Evolutionary conservation across 2,797 vertebrate genomes (phyloP).

Genomic region (Tokudaia tokunoshimensis): DNA sequence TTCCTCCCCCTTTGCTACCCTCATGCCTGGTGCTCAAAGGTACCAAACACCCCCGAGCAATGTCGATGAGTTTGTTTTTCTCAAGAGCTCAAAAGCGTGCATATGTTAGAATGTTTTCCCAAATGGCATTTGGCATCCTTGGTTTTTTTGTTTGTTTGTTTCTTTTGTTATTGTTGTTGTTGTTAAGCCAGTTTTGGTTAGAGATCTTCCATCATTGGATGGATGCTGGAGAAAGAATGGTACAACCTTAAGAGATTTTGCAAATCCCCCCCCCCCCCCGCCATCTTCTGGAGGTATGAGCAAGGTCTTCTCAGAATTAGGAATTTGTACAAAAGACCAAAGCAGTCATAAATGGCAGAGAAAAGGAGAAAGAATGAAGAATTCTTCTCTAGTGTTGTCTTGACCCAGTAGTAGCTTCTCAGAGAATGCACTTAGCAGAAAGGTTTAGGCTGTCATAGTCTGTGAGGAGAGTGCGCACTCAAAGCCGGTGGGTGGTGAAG

Average conservation of each 20-base stretch:
- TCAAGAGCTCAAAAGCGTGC: background rate
- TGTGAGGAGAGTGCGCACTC: background rate
- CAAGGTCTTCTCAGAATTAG: background rate
- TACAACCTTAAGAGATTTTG: background rate
- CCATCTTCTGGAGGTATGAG: background rate
- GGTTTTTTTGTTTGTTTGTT: too few species aligned
- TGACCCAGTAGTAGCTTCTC: background rate
- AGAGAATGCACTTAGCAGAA: background rate
- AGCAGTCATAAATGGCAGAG: background rate
- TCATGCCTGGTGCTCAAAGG: background rate
- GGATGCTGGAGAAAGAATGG: background rate
- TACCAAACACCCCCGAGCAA: background rate
- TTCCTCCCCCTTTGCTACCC: background rate
- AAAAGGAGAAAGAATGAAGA: background rate
- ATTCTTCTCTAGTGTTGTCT: background rate
- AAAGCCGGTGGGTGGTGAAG: too few species aligned
- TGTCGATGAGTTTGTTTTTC: background rate
- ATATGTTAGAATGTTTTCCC: slow-evolving; percentile 49
- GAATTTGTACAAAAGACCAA: background rate
- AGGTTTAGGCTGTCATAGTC: background rate
- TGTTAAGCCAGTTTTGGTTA: background rate
- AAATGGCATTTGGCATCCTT: background rate
- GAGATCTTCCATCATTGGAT: background rate
- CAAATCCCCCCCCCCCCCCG: background rate
- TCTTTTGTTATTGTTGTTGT: too few species aligned